A percentile compares a stretch with the other conserved stretches of the same genome.
Evolutionary conservation across 2,888 invertebrate species (phyloP).

Genomic region (Eupithecia inturbata): DNA sequence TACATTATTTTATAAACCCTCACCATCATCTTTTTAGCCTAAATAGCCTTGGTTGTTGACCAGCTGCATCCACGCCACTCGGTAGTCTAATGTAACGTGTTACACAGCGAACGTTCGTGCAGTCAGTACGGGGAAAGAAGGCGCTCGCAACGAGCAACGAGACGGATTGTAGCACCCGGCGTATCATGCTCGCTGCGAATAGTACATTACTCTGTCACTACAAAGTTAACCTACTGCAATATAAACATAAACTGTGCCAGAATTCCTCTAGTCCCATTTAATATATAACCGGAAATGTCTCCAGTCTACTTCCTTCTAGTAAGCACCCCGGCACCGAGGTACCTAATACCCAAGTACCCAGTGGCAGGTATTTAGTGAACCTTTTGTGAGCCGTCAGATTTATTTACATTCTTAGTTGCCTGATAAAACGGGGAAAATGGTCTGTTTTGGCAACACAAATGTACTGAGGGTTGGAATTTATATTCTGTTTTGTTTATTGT

Average conservation of each 20-base stretch:
- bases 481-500: not conserved
- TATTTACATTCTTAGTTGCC: conserved; percentile 18
- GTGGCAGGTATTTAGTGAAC: conserved; percentile 15
- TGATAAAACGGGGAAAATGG: conserved; percentile 10
- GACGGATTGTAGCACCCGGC: too few relatives aligned
- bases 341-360: conserved; percentile 13
- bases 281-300: conserved; percentile 28
- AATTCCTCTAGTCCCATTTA: conserved; percentile 18
- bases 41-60: too few relatives aligned
- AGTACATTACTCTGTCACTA: not conserved
- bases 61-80: too few relatives aligned
- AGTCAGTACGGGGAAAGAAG: too few relatives aligned
- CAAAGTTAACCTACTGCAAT: not conserved
- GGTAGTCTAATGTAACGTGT: too few relatives aligned
- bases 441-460: not conserved
- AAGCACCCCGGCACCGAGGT: conserved; percentile 17
- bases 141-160: too few relatives aligned
- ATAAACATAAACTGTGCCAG: conserved; percentile 13
- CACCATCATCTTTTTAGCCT: too few relatives aligned
- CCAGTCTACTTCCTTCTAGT: conserved; percentile 14
- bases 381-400: conserved; percentile 24
- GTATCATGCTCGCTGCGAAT: too few relatives aligned
- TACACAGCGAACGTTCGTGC: too few relatives aligned
- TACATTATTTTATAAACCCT: too few relatives aligned
- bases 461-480: not conserved